These are phyloP conservation scores for Scomber japonicus DNA, from an alignment of 2,113 vertebrate species.

Conservation along the genomic window DNA sequence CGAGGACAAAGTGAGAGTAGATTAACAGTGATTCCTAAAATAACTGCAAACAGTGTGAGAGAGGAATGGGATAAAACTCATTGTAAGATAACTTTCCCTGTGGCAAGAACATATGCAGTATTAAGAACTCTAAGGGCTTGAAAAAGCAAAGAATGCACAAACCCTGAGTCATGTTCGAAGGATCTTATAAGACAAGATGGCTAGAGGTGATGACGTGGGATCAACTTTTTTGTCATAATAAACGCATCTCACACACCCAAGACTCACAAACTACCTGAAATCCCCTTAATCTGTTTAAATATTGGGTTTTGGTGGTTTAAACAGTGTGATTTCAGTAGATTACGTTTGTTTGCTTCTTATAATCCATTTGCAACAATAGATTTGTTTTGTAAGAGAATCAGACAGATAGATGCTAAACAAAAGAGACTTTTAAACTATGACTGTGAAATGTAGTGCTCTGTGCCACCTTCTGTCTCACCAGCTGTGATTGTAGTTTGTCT, in stretches of 20 bases:
- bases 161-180: too few species aligned
- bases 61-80: too few species aligned
- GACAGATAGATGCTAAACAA: slow-evolving; percentile 9
- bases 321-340: slow-evolving; percentile 11
- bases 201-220: not conserved
- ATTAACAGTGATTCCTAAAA: too few species aligned
- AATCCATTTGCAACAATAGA: slow-evolving; percentile 16
- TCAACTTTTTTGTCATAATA: slow-evolving; percentile 12
- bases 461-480: slow-evolving; percentile 36
- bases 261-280: slow-evolving; percentile 6
- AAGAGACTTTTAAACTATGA: slow-evolving; percentile 8
- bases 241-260: slow-evolving; percentile 14
- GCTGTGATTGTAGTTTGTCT: slow-evolving; percentile 4
- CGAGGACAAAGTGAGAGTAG: too few species aligned
- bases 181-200: too few species aligned
- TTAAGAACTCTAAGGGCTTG: too few species aligned
- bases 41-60: too few species aligned
- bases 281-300: slow-evolving; percentile 27
- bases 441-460: slow-evolving; percentile 22
- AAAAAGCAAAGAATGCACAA: too few species aligned
- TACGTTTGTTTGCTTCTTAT: slow-evolving; percentile 27
- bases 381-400: not conserved
- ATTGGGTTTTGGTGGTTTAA: slow-evolving; percentile 15
- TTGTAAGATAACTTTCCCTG: too few species aligned
- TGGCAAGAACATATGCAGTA: too few species aligned